phyloP scores from a whole-genome alignment of 2,888 invertebrate genomes.

The Silvanus unidentatus region DNA sequence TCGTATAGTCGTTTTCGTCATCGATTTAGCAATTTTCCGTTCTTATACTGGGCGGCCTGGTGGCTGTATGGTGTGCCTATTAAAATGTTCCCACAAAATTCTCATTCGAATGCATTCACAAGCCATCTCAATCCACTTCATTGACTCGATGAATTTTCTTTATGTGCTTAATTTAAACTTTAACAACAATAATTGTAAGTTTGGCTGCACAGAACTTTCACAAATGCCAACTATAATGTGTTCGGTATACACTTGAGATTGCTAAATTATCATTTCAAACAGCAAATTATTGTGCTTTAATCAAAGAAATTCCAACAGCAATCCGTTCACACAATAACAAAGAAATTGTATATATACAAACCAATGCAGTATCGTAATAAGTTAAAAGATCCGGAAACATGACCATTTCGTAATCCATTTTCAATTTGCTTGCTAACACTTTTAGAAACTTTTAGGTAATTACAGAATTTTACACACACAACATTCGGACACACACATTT shows the following conservation, averaged over 20 bases:
- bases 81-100: too few species aligned
- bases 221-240: slow-evolving; percentile 26
- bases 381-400: slow-evolving; percentile 59
- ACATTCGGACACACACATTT: too few species aligned
- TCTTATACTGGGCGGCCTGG: too few species aligned
- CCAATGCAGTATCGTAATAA: slow-evolving; percentile 53
- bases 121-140: slow-evolving; percentile 13
- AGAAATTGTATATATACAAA: slow-evolving; percentile 18
- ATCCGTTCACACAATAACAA: too few species aligned
- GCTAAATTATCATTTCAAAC: too few species aligned
- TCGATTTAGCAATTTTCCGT: slow-evolving; percentile 1
- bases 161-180: slow-evolving; percentile 29
- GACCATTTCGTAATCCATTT: slow-evolving; percentile 62
- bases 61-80: too few species aligned
- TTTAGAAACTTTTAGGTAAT: too few species aligned
- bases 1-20: background rate
- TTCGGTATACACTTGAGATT: slow-evolving; percentile 28
- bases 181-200: slow-evolving; percentile 33
- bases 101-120: too few species aligned
- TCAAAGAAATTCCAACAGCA: too few species aligned
- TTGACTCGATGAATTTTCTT: slow-evolving; percentile 24
- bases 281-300: too few species aligned
- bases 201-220: too few species aligned
- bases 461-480: too few species aligned
- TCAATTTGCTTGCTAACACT: background rate